phyloP scores from a whole-genome alignment of 2,113 vertebrate species.

The Pelecanus crispus region DNA sequence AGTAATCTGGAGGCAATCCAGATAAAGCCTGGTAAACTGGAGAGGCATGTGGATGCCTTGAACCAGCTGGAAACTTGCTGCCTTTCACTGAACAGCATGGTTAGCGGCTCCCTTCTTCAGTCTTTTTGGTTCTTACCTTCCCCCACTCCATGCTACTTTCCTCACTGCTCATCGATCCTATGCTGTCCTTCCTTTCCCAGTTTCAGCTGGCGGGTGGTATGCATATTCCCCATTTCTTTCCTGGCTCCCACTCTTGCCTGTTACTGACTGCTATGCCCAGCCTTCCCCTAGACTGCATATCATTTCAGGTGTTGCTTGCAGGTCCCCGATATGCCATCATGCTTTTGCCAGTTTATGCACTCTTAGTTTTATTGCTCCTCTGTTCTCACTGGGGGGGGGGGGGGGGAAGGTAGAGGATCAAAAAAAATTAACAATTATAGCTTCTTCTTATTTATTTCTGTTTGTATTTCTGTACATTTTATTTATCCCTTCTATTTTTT shows the following conservation, averaged over 20 bases:
- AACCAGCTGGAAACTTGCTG: neutral
- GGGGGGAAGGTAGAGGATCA: neutral
- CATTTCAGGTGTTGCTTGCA: neutral
- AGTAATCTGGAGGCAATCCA: neutral
- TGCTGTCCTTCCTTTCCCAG: neutral
- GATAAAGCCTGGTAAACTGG: neutral
- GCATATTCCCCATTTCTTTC: neutral
- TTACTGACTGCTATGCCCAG: neutral
- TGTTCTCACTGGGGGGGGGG: too few relatives aligned
- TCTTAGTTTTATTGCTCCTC: neutral
- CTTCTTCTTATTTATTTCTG: neutral
- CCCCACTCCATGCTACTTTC: neutral
- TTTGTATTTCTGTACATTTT: neutral
- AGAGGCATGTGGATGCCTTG: neutral
- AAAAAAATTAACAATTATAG: neutral
- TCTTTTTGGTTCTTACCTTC: neutral
- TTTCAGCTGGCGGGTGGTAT: neutral
- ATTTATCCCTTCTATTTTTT: neutral
- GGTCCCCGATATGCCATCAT: neutral
- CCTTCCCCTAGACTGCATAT: neutral
- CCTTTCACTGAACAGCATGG: neutral
- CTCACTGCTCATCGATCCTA: rapidly evolving
- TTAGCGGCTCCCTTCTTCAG: neutral
- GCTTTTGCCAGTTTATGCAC: neutral
- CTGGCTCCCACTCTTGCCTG: neutral